Evolutionary conservation across 2,797 vertebrate genomes (phyloP), one percentile per base, ranked within the genome.

Genomic region (Megaceryle alcyon): DNA sequence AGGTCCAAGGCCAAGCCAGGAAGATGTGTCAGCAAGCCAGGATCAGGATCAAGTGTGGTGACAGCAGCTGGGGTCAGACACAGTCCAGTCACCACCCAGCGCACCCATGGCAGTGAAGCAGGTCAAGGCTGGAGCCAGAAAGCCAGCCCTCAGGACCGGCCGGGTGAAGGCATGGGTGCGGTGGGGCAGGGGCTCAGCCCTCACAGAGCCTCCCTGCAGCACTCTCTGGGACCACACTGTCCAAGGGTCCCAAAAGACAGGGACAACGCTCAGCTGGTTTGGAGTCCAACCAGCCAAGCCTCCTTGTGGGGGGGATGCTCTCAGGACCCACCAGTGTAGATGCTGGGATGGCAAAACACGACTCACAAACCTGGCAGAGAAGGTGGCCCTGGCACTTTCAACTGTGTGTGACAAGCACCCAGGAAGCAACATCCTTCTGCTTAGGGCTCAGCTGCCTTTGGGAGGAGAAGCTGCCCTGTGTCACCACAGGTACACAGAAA

Each of bases 121-220:
- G 26, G 26, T 29, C 54, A 33, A 63, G 49, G n/a, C n/a, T 51
- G 31, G 43, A 44, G 53, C 23, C 59, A 48, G 21, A 2, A 43
- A 44, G 37, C 8, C 69, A 20, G 29, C 23, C 11, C 19, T 26
- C 3, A 6, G 51, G 26, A 16, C 9, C 6, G 2, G 54, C 26
- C 0, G 1, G n/a, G 22, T 8, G 28, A 39, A 21, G 66, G 10
- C 35, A 20, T 2, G 3, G 46, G 43, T 28, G 37, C 0, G 3
- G 3, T 10, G 26, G 49, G 44, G 31, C 35, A 33, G 35, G 22
- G 10, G 11, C 18, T 25, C 77, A 66, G 37, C 29, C 57, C 46
- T 12, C 11, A 3, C 16, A 0, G 0, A 20, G 23, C 5, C 18
- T 48, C 29, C 29, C 44, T 35, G 37, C 39, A 57, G 57, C 12